Conservation (phyloP, 2,888 invertebrate species). For the Cynaeus angustus region DNA sequence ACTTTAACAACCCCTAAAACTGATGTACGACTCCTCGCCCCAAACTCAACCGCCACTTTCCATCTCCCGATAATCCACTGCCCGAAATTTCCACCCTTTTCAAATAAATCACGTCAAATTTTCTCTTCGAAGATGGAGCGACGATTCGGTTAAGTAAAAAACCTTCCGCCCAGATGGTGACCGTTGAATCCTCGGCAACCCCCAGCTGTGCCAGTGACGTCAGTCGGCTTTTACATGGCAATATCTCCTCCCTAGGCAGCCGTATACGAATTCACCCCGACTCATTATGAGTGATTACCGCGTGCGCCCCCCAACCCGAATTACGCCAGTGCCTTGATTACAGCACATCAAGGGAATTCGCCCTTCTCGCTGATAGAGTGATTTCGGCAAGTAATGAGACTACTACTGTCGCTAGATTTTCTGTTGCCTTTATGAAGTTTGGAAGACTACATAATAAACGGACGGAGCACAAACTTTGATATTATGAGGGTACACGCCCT, state of each 20-base stretch:
- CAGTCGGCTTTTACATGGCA: constrained; percentile 34
- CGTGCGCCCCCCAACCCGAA: constrained; percentile 36
- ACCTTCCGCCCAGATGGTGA: constrained; percentile 22
- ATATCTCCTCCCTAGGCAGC: constrained; percentile 44
- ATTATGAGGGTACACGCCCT: constrained; percentile 27
- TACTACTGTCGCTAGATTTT: constrained; percentile 34
- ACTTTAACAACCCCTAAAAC: background rate
- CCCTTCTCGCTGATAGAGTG: constrained; percentile 39
- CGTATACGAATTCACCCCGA: constrained; percentile 47
- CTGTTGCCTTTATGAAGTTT: constrained; percentile 41
- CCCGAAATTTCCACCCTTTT: constrained; percentile 8
- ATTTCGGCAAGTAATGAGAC: constrained; percentile 47
- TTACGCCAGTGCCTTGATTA: constrained; percentile 42
- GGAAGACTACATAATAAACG: constrained; percentile 36
- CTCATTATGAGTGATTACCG: constrained; percentile 54
- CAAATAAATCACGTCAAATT: constrained; percentile 17
- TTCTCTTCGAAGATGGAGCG: constrained; percentile 1
- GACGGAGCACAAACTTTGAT: constrained; percentile 36
- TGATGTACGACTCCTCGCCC: background rate
- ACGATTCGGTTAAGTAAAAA: constrained; percentile 17
- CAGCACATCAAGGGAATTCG: constrained; percentile 50
- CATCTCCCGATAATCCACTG: constrained; percentile 11
- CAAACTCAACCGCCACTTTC: background rate
- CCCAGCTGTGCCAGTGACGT: constrained; percentile 45
- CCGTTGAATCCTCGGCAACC: constrained; percentile 17